These are phyloP conservation scores for Diabrotica virgifera DNA, from an alignment of 1,140 invertebrate species.

Conservation along the genomic window DNA sequence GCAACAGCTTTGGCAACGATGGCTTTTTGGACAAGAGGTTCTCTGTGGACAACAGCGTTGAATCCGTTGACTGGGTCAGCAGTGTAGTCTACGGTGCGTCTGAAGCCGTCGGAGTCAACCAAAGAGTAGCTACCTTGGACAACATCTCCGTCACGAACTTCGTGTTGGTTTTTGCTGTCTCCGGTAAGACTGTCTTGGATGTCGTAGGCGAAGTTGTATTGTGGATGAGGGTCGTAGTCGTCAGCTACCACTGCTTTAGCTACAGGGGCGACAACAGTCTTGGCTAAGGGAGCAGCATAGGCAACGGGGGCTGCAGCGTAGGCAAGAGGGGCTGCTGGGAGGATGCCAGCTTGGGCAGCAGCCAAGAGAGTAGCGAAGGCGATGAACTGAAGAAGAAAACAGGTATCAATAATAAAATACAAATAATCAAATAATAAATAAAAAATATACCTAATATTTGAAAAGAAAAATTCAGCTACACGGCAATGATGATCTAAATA, in stretches of 20 bases:
- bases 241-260: conserved; percentile 17
- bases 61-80: conserved; percentile 56
- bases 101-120: conserved; percentile 60
- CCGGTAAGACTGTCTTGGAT: conserved; percentile 50
- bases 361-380: conserved; percentile 18
- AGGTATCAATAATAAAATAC: no score
- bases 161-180: conserved; percentile 50
- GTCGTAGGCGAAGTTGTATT: conserved; percentile 53
- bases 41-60: conserved; percentile 50
- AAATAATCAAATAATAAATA: no score
- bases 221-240: conserved; percentile 52
- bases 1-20: conserved; percentile 30
- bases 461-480: no score
- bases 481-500: no score
- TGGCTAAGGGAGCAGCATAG: conserved; percentile 11
- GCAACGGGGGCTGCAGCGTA: conserved; percentile 50
- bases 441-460: no score
- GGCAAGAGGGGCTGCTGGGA: conserved; percentile 36
- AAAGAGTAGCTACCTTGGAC: conserved; percentile 65
- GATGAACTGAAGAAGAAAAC: conserved; percentile 15
- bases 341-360: conserved; percentile 22
- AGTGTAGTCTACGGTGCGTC: conserved; percentile 66
- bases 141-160: conserved; percentile 58
- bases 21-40: conserved; percentile 35
- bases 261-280: conserved; percentile 7